Evolutionary conservation across 2,888 invertebrate species (phyloP), one percentile per base, ranked within the genome.

Genomic region (Andrena fulva): DNA sequence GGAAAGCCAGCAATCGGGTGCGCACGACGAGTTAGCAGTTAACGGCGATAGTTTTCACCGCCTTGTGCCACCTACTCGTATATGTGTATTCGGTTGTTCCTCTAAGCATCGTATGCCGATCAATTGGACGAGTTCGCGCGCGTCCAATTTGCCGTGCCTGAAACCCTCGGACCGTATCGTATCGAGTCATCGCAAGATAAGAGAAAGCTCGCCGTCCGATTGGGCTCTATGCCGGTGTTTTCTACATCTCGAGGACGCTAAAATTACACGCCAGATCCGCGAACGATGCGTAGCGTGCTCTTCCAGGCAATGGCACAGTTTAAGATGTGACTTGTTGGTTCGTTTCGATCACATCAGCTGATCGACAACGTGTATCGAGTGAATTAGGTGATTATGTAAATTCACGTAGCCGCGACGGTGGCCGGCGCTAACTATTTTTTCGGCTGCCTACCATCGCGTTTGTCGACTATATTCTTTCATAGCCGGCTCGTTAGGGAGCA

Each of bases 351-450:
- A 27, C 59, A 52, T 80, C 87, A 81, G 85, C 80, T 80, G 85
- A 88, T 83, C 84, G 71, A 75, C 85, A 80, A 71, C 52, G 52
- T 63, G 62, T 62, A 59, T 62, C 56, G 64, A 50, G 78, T 52
- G 70, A 70, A 77, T 68, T 72, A 81, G 87, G 89, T 88, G 87
- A 87, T 88, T 88, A 88, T 87, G 68, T 82, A 87, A 87, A 88
- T 77, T 79, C 16, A n/a, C 27, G 35, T 27, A 35, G 35, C 12
- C 33, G 35, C 12, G 20, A 3, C 16, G 3, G 27, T 48, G 33
- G n/a, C 7, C 59, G 42, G 56, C 35, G 27, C 8, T 35, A 31
- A 77, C 35, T 16, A 50, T 66, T 33, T 16, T 8, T 3, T 16
- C n/a, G 69, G 24, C 12, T 29, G 20, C n/a, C 56, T 54, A 54